Evolutionary conservation across 1,140 invertebrate genomes (phyloP).

Genomic region (Arctopsyche grandis): DNA sequence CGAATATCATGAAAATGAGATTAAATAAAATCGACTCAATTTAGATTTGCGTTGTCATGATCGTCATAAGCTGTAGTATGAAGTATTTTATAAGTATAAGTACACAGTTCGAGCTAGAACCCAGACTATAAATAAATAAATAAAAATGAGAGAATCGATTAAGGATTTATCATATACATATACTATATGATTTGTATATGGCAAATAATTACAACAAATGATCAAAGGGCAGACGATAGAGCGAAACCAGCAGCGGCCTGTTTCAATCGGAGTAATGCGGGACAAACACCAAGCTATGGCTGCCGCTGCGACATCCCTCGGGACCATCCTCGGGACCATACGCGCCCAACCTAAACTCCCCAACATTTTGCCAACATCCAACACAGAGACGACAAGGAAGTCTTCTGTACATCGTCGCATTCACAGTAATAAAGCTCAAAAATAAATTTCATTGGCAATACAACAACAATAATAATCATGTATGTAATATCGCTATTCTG

Average conservation of each 20-base stretch:
- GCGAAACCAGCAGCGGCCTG: not conserved
- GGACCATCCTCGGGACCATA: constrained; percentile 6
- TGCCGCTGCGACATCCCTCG: constrained; percentile 8
- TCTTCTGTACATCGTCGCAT: not conserved
- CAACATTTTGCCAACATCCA: not conserved
- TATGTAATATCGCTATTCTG: too few species aligned
- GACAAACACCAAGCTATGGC: not conserved
- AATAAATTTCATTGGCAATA: too few species aligned
- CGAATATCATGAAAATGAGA: not conserved
- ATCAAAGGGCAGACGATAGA: constrained; percentile 16
- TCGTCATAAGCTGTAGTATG: too few species aligned
- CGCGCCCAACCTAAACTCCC: not conserved
- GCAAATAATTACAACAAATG: not conserved
- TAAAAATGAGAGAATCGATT: too few species aligned
- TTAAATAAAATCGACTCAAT: not conserved
- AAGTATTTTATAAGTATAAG: too few species aligned
- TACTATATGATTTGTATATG: not conserved
- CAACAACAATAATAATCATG: too few species aligned
- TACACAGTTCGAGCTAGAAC: too few species aligned
- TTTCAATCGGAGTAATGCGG: constrained; percentile 32
- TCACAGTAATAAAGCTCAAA: not conserved
- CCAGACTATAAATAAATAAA: too few species aligned
- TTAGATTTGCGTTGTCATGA: too few species aligned
- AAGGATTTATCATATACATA: too few species aligned
- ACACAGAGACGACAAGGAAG: not conserved